phyloP scores from a whole-genome alignment of 1,140 invertebrate genomes.

The Caenorhabditis remanei region DNA sequence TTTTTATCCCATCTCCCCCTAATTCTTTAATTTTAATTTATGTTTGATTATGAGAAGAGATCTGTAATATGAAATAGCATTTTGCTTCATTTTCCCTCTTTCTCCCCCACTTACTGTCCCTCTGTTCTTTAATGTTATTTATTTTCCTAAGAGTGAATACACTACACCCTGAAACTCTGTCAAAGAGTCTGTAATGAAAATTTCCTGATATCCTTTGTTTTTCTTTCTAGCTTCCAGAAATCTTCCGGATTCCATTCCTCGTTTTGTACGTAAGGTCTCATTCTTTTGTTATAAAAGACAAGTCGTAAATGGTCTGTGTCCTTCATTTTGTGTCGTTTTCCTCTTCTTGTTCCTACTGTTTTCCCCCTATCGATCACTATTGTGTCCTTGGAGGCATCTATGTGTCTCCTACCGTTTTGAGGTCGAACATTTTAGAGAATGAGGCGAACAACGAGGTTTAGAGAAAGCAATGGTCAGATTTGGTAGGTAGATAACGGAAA shows the following conservation, averaged over 20 bases:
- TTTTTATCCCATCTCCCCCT: not conserved
- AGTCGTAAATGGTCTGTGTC: conserved; percentile 52
- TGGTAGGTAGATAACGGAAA: not conserved
- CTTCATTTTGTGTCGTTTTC: conserved; percentile 1
- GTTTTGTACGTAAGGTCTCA: not conserved
- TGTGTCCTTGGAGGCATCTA: conserved; percentile 38
- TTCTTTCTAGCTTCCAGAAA: not conserved
- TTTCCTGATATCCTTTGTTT: not conserved
- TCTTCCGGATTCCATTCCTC: not conserved
- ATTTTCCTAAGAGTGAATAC: not conserved
- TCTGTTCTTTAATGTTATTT: not conserved
- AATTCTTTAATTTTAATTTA: conserved; percentile 1
- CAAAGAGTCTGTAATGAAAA: not conserved
- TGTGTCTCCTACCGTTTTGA: conserved; percentile 47
- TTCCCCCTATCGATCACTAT: conserved; percentile 46
- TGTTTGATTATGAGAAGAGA: not conserved
- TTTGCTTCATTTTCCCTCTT: not conserved
- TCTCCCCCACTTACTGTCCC: not conserved
- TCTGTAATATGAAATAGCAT: conserved; percentile 37
- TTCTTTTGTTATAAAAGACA: not conserved
- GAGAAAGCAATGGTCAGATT: conserved; percentile 1
- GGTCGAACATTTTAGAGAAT: conserved; percentile 46
- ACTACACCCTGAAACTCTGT: not conserved
- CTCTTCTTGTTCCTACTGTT: conserved; percentile 30
- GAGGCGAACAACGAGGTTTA: conserved; percentile 4